Conservation (phyloP, 2,113 vertebrate species). For the Malurus cyaneus region DNA sequence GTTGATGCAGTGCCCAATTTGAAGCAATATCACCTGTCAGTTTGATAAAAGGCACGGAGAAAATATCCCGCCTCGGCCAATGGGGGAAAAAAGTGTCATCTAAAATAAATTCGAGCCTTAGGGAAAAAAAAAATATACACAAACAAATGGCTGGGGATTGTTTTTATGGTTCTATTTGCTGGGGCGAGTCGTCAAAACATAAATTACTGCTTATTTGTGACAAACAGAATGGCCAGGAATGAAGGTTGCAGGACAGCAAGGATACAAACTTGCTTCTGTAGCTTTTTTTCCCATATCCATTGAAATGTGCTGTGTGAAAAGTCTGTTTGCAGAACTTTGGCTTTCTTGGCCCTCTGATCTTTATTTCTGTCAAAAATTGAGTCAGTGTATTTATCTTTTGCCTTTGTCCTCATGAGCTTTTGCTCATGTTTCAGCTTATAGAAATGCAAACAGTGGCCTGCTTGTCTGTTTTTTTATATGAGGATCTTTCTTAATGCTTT, state of each 20-base stretch:
- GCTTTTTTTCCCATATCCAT: background rate
- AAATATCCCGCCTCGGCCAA: background rate
- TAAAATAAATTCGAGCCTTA: slow-evolving; percentile 41
- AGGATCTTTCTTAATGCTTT: background rate
- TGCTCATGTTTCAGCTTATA: background rate
- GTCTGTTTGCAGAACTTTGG: background rate
- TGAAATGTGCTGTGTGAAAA: background rate
- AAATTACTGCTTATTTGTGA: slow-evolving; percentile 44
- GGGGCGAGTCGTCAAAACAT: background rate
- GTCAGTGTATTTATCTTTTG: background rate
- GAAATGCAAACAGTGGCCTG: background rate
- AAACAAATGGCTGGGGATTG: slow-evolving; percentile 43
- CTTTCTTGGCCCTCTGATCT: background rate
- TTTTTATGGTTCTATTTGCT: slow-evolving; percentile 1
- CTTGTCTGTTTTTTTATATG: background rate
- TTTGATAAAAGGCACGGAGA: slow-evolving; percentile 50
- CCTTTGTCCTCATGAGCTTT: background rate
- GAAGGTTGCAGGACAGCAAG: background rate
- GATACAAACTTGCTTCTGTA: background rate
- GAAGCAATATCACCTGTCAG: slow-evolving; percentile 58
- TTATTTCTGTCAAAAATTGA: background rate
- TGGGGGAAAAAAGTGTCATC: background rate
- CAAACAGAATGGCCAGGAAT: background rate
- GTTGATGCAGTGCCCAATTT: slow-evolving; percentile 21
- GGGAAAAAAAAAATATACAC: background rate